Base-by-base conservation (phyloP, 2,888 invertebrate species). In the Helicoverpa assulta region DNA sequence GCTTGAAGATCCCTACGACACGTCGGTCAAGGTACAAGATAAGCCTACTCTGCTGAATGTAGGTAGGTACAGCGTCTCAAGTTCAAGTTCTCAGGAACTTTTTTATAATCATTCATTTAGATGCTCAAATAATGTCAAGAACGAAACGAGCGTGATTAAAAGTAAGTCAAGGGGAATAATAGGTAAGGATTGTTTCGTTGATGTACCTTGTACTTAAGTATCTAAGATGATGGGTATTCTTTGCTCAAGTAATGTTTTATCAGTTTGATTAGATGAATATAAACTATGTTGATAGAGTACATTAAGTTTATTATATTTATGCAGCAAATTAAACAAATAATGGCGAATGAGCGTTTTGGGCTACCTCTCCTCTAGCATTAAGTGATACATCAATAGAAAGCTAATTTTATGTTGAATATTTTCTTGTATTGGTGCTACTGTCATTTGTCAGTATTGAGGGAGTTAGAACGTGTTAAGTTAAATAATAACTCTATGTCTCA, bases 81-180 rank as follows among this genome's bases (percentile, higher is more conserved):
- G 67, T 73, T 73, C 53, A 67, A 67, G 59, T 67, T 60, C 16
- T 26, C 33, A 6, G n/a, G 10, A 19, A 47, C 0, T 4, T 55
- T 29, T 0, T 5, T 54, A 18, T 43, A 10, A 51, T 18, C 16
- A 50, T 51, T n/a, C 0, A 55, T 12, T 14, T 3, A 29, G 0
- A 47, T 52, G 33, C 7, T 33, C 21, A 18, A 73, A 67, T 73
- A 60, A 67, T 57, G 65, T 71, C 71, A 65, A 73, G 73, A 73
- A 26, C 70, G 55, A 43, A 73, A 61, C 60, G 18, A 60, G 18
- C 47, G 19, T 16, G 33, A 51, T 40, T 26, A 52, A 52, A 72
- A 73, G 67, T 73, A 73, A 67, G 67, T 18, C 72, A 73, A 73
- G 72, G 72, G 18, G 50, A 73, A 37, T 19, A 19, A 58, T 43